Conservation (phyloP, 1,140 invertebrate species). For the Drosophila equinoxialis region DNA sequence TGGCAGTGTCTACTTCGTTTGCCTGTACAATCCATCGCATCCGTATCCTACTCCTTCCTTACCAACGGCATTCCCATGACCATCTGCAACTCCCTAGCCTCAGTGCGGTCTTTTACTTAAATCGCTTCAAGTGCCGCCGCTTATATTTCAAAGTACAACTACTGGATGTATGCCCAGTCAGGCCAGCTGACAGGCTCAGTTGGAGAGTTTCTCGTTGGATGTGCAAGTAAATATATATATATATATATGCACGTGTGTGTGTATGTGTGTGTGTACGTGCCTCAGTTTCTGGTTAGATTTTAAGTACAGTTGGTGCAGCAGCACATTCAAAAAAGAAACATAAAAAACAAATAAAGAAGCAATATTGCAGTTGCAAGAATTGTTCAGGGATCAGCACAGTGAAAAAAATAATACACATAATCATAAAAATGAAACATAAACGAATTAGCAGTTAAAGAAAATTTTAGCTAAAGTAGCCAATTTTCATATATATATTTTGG, state of each 20-base stretch:
- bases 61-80: neutral
- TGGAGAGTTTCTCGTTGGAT: constrained; percentile 30
- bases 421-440: neutral
- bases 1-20: too few species aligned
- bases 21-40: neutral
- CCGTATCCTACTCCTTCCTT: neutral
- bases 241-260: too few species aligned
- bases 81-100: constrained; percentile 21
- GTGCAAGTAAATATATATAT: too few species aligned
- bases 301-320: constrained; percentile 48
- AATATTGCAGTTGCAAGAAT: neutral
- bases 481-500: too few species aligned
- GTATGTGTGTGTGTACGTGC: constrained; percentile 40
- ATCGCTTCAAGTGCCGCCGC: constrained; percentile 45
- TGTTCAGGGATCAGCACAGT: neutral
- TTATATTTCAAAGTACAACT: constrained; percentile 36
- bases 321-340: neutral
- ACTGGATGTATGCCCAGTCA: constrained; percentile 20
- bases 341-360: too few species aligned
- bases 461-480: too few species aligned
- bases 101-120: constrained; percentile 51
- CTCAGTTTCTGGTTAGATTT: constrained; percentile 47
- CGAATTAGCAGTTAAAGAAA: neutral
- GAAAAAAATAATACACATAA: neutral
- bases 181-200: constrained; percentile 52